Conservation (phyloP, 1,140 invertebrate genomes). For the Formica exsecta region DNA sequence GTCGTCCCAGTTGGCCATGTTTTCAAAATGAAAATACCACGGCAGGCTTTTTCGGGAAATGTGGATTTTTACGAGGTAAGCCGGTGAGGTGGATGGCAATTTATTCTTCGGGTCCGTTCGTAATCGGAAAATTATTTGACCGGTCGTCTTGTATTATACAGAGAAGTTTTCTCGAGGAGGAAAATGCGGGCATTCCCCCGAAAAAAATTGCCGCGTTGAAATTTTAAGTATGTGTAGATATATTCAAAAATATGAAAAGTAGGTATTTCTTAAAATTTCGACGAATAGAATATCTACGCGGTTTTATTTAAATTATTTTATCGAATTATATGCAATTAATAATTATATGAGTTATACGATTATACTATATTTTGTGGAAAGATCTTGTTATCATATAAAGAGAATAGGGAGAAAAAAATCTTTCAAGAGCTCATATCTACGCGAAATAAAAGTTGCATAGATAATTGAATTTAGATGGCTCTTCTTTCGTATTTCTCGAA, state of each 20-base stretch:
- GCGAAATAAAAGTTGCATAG: background rate
- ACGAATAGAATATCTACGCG: background rate
- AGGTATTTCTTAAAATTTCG: background rate
- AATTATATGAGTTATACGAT: no score
- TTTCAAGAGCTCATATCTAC: background rate
- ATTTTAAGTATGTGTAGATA: no score
- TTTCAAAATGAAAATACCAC: slow-evolving; percentile 85
- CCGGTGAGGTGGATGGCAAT: background rate
- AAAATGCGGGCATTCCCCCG: background rate
- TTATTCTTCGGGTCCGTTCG: background rate
- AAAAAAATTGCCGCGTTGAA: no score
- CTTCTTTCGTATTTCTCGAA: slow-evolving; percentile 19
- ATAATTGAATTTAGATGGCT: background rate
- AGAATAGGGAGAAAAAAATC: background rate
- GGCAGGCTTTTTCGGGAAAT: slow-evolving; percentile 84
- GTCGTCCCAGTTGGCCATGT: slow-evolving; percentile 84
- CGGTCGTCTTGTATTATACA: background rate
- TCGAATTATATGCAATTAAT: background rate
- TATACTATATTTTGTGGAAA: background rate
- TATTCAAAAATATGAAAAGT: background rate
- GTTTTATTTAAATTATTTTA: background rate
- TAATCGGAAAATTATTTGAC: slow-evolving; percentile 18
- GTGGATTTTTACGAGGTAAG: slow-evolving; percentile 85
- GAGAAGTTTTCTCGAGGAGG: background rate
- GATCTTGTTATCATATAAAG: background rate